phyloP scores from a whole-genome alignment of 2,113 vertebrate genomes.

The Phyllostomus hastatus region DNA sequence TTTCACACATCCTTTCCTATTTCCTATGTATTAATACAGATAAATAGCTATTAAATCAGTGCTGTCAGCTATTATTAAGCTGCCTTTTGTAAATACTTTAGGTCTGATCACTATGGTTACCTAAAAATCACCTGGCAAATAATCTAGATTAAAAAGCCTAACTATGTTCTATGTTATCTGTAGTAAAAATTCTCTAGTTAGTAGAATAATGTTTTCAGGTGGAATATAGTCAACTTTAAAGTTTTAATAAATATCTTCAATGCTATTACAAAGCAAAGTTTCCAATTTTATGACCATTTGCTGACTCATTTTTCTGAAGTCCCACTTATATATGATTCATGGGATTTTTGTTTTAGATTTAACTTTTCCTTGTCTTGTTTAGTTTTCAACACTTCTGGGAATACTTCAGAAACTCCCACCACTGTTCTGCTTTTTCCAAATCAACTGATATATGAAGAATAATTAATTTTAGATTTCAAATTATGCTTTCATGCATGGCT shows the following conservation, averaged over 20 bases:
- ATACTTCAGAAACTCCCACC: conserved; percentile 41
- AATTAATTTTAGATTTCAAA: conserved; percentile 68
- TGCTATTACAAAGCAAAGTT: not conserved
- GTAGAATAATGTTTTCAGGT: not conserved
- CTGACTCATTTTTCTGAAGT: conserved; percentile 55
- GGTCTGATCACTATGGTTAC: not conserved
- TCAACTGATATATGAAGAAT: not conserved
- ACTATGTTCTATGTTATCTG: not conserved
- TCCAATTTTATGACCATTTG: conserved; percentile 15
- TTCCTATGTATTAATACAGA: not conserved
- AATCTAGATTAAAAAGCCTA: conserved; percentile 30
- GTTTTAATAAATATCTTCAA: conserved; percentile 40
- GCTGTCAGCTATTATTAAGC: not conserved
- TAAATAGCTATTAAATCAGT: not conserved
- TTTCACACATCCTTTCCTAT: not conserved
- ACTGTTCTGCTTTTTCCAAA: conserved; percentile 44
- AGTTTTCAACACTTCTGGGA: conserved; percentile 54
- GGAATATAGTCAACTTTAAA: conserved; percentile 7
- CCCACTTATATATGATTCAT: conserved; percentile 39
- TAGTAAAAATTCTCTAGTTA: not conserved
- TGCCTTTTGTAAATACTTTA: conserved; percentile 24
- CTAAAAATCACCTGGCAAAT: conserved; percentile 27
- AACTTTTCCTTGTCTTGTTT: conserved; percentile 62
- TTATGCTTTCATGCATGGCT: not conserved
- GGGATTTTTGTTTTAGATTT: conserved; percentile 42